Evolutionary conservation across 1,140 invertebrate species (phyloP), one percentile per base, ranked within the genome.

Genomic region (Drosophila biarmipes): DNA sequence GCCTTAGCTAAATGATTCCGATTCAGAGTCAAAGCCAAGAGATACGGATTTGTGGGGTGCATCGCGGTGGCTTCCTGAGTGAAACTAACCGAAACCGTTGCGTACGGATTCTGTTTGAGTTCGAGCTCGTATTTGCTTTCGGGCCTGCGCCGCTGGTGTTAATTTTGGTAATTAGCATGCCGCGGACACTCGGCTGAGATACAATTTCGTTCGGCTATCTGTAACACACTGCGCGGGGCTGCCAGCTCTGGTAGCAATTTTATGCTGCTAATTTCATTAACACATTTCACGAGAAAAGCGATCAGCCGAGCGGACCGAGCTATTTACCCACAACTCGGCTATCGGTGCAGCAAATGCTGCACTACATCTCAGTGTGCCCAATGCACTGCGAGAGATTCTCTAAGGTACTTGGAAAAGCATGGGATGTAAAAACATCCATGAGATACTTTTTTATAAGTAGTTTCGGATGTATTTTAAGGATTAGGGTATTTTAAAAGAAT

Each of bases 181-280:
- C 63, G n/a, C 63, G 45, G 63, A 43, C 59, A 63, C n/a, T 52
- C 48, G 35, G 57, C 48, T 40, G 40, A 78, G 82, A 89, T 89
- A 87, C 67, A 87, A 87, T 82, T 78, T 73, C 49, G 48, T 73
- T 45, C 34, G 59, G 35, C 48, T 78, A 78, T 79, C 79, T 86
- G 82, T 78, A 86, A 84, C 84, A 77, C 62, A 74, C 62, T 82
- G 78, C 75, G 77, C 46, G 15, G 38, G 15, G 10, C 34, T 14
- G 4, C 38, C 31, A 31, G 56, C 43, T 35, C 31, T 55, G 74
- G 63, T 59, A 79, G 59, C 75, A 73, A 86, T 90, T 81, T 84
- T 90, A 90, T 90, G 90, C 80, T 91, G 90, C 90, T 91, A 91
- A 91, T 91, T 91, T 91, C 90, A 91, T 91, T 91, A 91, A 91